phyloP scores from a whole-genome alignment of 37 sponge, comb jelly and placozoan genomes.

The Beroe ovata region DNA sequence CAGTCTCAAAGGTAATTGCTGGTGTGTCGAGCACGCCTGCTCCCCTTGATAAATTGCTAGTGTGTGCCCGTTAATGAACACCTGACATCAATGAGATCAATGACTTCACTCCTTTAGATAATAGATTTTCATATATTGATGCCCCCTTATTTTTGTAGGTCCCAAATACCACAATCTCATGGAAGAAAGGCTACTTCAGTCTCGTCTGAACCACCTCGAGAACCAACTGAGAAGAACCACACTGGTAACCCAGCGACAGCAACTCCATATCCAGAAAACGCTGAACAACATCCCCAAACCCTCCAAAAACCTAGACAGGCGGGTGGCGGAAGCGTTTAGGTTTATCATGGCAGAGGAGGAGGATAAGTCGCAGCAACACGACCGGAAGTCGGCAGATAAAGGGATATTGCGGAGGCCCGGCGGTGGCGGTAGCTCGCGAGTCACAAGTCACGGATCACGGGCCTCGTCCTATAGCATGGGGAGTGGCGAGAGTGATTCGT shows the following conservation, averaged over 20 bases:
- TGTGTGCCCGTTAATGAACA: too few relatives aligned
- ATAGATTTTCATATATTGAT: too few relatives aligned
- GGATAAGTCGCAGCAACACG: neutral
- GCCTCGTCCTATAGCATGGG: neutral
- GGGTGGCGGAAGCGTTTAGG: constrained; percentile 58
- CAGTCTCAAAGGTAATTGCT: constrained; percentile 64
- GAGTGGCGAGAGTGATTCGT: neutral
- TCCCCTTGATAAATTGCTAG: too few relatives aligned
- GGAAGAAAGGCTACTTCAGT: constrained; percentile 55
- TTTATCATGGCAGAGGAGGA: constrained; percentile 63
- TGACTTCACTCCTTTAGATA: too few relatives aligned
- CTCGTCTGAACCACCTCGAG: constrained; percentile 63
- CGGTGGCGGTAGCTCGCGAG: neutral
- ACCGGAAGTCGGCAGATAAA: neutral
- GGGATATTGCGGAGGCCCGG: neutral
- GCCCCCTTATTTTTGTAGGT: constrained; percentile 19
- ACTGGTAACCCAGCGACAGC: constrained; percentile 53
- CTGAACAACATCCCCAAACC: constrained; percentile 66
- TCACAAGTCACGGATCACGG: neutral
- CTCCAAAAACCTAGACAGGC: constrained; percentile 45
- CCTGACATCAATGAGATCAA: too few relatives aligned
- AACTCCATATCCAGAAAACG: constrained; percentile 64
- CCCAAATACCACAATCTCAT: constrained; percentile 64
- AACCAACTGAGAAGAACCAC: constrained; percentile 63
- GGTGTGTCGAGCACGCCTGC: too few relatives aligned